Conservation (phyloP, 2,888 invertebrate genomes). For the Cataglyphis cursor region DNA sequence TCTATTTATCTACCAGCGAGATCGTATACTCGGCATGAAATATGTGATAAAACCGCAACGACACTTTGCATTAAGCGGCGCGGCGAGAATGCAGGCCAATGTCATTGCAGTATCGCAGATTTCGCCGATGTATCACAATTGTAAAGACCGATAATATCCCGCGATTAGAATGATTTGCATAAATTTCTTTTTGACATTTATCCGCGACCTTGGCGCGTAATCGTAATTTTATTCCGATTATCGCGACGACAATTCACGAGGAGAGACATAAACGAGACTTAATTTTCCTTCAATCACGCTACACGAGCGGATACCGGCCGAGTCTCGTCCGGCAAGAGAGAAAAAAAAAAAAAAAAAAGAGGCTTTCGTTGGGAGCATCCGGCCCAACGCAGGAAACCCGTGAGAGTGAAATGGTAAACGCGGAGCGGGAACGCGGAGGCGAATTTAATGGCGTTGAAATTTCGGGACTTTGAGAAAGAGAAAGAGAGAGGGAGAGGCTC, state of each 20-base stretch:
- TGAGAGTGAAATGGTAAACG: constrained; percentile 66
- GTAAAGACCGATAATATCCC: constrained; percentile 1
- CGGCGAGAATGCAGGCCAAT: constrained; percentile 45
- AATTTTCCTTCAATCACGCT: constrained; percentile 79
- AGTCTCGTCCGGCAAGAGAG: constrained; percentile 72
- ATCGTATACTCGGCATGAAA: constrained; percentile 21
- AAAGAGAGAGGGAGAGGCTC: constrained; percentile 37
- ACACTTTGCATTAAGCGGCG: constrained; percentile 34
- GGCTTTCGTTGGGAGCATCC: constrained; percentile 81
- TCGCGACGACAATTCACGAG: constrained; percentile 47
- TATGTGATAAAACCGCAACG: constrained; percentile 16
- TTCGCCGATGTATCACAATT: background rate
- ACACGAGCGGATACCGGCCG: constrained; percentile 71
- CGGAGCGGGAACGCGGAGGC: constrained; percentile 28
- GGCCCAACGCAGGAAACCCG: constrained; percentile 69
- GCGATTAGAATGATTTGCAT: background rate
- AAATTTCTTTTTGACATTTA: constrained; percentile 20
- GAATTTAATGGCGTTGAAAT: constrained; percentile 32
- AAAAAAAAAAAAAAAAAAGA: constrained; percentile 80
- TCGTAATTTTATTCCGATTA: constrained; percentile 58
- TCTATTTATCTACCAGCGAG: constrained; percentile 24
- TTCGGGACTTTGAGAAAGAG: constrained; percentile 28
- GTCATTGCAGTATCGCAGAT: constrained; percentile 21
- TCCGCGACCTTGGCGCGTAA: constrained; percentile 53
- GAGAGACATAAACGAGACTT: constrained; percentile 58